phyloP scores from a whole-genome alignment of 2,113 vertebrate genomes.

The Lophotis ruficrista region DNA sequence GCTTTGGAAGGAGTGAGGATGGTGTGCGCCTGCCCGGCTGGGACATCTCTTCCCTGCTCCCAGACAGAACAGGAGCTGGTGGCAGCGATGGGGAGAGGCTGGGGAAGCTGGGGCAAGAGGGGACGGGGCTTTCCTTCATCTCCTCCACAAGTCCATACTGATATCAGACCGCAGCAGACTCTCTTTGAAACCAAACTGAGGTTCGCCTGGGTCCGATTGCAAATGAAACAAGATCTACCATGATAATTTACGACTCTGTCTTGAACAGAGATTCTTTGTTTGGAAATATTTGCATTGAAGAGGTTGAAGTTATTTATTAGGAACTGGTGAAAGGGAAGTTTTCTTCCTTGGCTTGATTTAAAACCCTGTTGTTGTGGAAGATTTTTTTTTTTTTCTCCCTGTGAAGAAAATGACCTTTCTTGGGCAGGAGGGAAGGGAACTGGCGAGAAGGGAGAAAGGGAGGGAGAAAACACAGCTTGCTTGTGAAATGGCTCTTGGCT shows the following conservation, averaged over 20 bases:
- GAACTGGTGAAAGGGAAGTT: slow-evolving; percentile 5
- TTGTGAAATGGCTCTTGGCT: slow-evolving; percentile 47
- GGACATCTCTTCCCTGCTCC: background rate
- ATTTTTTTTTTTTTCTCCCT: background rate
- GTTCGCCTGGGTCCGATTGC: background rate
- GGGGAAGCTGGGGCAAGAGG: background rate
- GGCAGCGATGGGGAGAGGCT: background rate
- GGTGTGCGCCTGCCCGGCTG: rapidly evolving
- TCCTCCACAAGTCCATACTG: background rate
- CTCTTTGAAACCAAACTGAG: background rate
- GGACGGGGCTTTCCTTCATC: background rate
- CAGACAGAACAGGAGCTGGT: background rate
- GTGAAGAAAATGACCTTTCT: slow-evolving; percentile 67
- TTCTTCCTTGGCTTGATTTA: slow-evolving; percentile 25
- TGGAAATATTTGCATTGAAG: slow-evolving; percentile 26
- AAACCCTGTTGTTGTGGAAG: slow-evolving; percentile 18
- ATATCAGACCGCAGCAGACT: background rate
- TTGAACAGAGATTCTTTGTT: background rate
- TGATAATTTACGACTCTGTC: background rate
- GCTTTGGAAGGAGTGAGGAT: background rate
- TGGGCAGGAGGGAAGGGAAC: slow-evolving; percentile 32
- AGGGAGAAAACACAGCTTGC: background rate
- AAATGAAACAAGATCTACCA: background rate
- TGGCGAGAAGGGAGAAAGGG: background rate
- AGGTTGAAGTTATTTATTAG: slow-evolving; percentile 49